Evolutionary conservation across 2,888 invertebrate species (phyloP).

Genomic region (Busseola fusca): DNA sequence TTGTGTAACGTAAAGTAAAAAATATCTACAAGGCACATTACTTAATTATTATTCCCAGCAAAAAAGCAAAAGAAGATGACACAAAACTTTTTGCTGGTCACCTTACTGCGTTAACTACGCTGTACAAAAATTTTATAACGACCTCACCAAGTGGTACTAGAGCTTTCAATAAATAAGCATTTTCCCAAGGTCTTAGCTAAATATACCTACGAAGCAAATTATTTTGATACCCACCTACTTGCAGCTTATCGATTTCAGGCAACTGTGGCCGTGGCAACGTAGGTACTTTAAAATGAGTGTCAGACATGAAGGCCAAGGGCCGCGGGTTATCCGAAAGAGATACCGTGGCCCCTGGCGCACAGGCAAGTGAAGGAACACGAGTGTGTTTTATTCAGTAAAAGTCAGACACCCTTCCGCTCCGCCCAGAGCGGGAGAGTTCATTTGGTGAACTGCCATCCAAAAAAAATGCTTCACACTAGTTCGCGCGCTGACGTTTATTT

Average conservation of each 20-base stretch:
- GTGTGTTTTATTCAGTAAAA: too few relatives aligned
- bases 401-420: too few relatives aligned
- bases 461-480: conserved; percentile 16
- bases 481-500: not conserved
- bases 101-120: not conserved
- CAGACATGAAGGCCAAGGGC: conserved; percentile 9
- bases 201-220: conserved; percentile 10
- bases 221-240: conserved; percentile 11
- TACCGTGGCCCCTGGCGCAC: too few relatives aligned
- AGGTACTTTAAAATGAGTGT: not conserved
- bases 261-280: conserved; percentile 20
- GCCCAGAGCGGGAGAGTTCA: too few relatives aligned
- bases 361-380: too few relatives aligned
- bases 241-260: conserved; percentile 38
- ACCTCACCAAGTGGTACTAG: conserved; percentile 40
- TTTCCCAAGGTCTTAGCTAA: conserved; percentile 27
- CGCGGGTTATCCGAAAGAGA: too few relatives aligned
- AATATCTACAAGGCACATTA: not conserved
- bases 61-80: too few relatives aligned
- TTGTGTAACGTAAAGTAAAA: too few relatives aligned
- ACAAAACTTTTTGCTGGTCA: not conserved
- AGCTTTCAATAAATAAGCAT: not conserved
- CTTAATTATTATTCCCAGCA: too few relatives aligned
- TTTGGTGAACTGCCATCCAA: too few relatives aligned
- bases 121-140: not conserved